phyloP scores from a whole-genome alignment of 2,113 vertebrate species.

The Neoarius graeffei region DNA sequence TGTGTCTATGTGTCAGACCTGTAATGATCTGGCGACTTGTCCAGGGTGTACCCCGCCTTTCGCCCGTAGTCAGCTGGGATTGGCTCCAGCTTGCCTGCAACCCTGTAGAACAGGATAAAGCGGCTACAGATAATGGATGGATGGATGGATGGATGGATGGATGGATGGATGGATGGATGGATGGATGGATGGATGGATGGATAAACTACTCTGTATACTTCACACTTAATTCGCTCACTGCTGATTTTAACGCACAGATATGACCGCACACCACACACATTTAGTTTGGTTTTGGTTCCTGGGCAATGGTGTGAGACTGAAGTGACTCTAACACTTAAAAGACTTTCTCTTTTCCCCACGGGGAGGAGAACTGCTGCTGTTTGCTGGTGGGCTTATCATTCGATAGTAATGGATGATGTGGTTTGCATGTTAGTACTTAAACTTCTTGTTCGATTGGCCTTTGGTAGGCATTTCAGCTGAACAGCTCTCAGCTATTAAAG shows the following conservation, averaged over 20 bases:
- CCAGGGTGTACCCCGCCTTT: too few relatives aligned
- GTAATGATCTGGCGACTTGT: too few relatives aligned
- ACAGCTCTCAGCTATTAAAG: slow-evolving; percentile 28
- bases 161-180: too few relatives aligned
- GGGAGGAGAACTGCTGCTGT: slow-evolving; percentile 10
- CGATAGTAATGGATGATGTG: slow-evolving; percentile 24
- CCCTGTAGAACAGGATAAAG: too few relatives aligned
- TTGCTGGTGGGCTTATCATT: slow-evolving; percentile 19
- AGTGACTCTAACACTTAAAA: slow-evolving; percentile 12
- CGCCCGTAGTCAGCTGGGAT: too few relatives aligned
- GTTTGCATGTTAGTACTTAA: slow-evolving; percentile 14
- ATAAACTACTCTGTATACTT: background rate
- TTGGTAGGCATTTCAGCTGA: slow-evolving; percentile 26
- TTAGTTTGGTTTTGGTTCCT: background rate
- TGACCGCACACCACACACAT: too few relatives aligned
- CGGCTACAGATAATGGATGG: too few relatives aligned
- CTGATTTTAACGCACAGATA: background rate
- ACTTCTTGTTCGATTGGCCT: slow-evolving; percentile 5
- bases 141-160: too few relatives aligned
- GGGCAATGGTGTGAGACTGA: background rate
- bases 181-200: too few relatives aligned
- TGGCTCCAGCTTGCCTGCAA: too few relatives aligned
- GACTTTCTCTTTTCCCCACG: background rate
- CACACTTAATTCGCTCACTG: background rate
- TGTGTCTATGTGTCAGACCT: too few relatives aligned